Evolutionary conservation across 2,113 vertebrate genomes (phyloP), one percentile per base, ranked within the genome.

Genomic region (Sardina pilchardus): DNA sequence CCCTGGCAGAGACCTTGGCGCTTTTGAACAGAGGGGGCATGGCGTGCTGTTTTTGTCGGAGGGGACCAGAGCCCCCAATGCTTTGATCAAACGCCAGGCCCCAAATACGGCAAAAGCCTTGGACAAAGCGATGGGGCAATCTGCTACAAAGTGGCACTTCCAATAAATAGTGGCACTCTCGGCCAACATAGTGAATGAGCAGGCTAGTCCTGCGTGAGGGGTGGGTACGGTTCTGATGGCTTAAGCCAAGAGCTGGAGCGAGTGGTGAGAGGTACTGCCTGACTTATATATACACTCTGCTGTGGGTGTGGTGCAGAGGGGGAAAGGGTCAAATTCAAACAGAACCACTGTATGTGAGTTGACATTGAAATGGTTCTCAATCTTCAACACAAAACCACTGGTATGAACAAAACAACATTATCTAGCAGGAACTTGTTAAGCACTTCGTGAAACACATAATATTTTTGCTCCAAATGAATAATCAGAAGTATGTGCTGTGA

Each of bases 1-100:
- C 59, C 59, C n/a, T 75, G 71, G 71, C 71, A 78, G 34, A 36
- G 71, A 78, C 14, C 30, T 12, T 34, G 0, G 71, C 71, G 36
- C 71, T 78, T 34, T 36, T 16, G 71, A 78, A 78, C 71, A 36
- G 71, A 12, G 2, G 53, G 26, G 26, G 34, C 71, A 78, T 78
- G 26, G 71, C 71, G 30, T 78, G 71, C 81, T 34, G n/a, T 36
- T 85, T 36, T 85, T 85, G 85, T 85, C 87, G 83, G 67, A 47
- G 30, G 63, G 26, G 75, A 78, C 30, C 71, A 78, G 86, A 84
- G 82, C 85, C 83, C 53, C 47, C 56, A 81, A 81, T 84, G 71
- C 42, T 85, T 24, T 81, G n/a, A 84, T 84, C 84, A 67, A 19
- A 53, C 75, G 83, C 81, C 85, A 88, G 85, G 21, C 71, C 83